Base-by-base conservation (phyloP, 35 echinoderm and acorn worm species). In the Ophioderma brevispina region DNA sequence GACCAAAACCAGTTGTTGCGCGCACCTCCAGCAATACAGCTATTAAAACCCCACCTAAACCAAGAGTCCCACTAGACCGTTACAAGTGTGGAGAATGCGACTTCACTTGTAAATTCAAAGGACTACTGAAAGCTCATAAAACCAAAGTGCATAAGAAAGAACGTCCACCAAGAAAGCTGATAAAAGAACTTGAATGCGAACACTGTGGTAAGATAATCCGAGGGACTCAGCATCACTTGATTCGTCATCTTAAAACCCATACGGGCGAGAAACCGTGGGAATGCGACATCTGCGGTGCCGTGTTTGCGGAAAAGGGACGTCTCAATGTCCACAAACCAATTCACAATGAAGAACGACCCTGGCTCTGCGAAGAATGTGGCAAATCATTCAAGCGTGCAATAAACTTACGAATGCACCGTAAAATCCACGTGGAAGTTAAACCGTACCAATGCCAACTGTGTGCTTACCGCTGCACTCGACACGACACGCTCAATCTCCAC, bases 181-280 rank as follows among this genome's bases (percentile, higher is more conserved):
- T 83, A 0, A 75, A 82, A 34, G 90, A 91, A 25, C 82, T 85
- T 10, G 76, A 76, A 4, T 91, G 90, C 55, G 75, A 85, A 35
- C 75, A 43, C 28, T 91, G 90, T 75, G 55, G 64, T 2, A 91
- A 91, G 76, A 63, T 91, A 18, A 77, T 91, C 46, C 40, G 56
- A 19, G 90, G 90, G 0, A 84, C 81, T 10, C 77, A 78, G 31
- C 82, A 84, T 31, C 90, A 91, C 50, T 86, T 85, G 38, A 36
- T 64, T 32, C 81, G 90, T 36, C 96, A 98, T 46, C 41, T 92
- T 36, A 88, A 80, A 32, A 86, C 82, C 36, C 96, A 98, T 79
- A 92, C 96, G 17, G 92, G 90, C 0, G 92, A 94, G 32, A 94
- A 92, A 46, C 96, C 90, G 28, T 94, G 89, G 82, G 89, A 94